phyloP scores from a whole-genome alignment of 1,140 invertebrate genomes.

The Bathynomus jamesi region DNA sequence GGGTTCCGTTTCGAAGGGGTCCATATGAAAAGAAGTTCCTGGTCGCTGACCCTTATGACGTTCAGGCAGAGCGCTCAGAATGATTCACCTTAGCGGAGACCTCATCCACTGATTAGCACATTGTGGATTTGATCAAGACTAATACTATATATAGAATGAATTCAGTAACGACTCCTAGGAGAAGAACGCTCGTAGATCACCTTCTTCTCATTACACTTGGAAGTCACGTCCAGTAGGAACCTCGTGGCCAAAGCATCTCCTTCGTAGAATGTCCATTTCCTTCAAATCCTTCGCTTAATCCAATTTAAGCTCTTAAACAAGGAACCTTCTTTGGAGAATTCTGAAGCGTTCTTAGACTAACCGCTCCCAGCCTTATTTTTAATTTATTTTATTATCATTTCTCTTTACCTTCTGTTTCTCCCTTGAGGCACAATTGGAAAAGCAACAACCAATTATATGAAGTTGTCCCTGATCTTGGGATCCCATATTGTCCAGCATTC shows the following conservation, averaged over 20 bases:
- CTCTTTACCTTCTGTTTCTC: not conserved
- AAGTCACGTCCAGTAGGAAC: slow-evolving; percentile 33
- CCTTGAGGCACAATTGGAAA: not conserved
- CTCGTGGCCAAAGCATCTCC: slow-evolving; percentile 30
- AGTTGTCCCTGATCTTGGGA: not conserved
- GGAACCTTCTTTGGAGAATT: slow-evolving; percentile 28
- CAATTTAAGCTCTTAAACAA: slow-evolving; percentile 29
- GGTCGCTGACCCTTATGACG: slow-evolving; percentile 33
- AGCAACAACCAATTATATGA: not conserved
- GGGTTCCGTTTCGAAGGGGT: slow-evolving; percentile 31
- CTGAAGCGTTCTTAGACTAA: slow-evolving; percentile 22
- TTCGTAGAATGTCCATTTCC: slow-evolving; percentile 31
- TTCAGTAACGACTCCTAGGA: slow-evolving; percentile 32
- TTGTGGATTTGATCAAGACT: slow-evolving; percentile 35
- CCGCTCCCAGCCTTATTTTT: not conserved
- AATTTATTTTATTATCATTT: not conserved
- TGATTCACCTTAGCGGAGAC: slow-evolving; percentile 28
- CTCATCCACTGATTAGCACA: slow-evolving; percentile 30
- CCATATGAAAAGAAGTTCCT: slow-evolving; percentile 30
- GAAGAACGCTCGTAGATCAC: slow-evolving; percentile 33
- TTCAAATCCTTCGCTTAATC: slow-evolving; percentile 33
- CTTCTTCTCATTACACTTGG: slow-evolving; percentile 29
- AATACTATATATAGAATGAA: slow-evolving; percentile 30
- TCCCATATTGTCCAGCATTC: not conserved
- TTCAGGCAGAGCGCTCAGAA: slow-evolving; percentile 27